These are phyloP conservation scores for Polypedilum pembai DNA, from an alignment of 1,140 invertebrate species.

Conservation along the genomic window DNA sequence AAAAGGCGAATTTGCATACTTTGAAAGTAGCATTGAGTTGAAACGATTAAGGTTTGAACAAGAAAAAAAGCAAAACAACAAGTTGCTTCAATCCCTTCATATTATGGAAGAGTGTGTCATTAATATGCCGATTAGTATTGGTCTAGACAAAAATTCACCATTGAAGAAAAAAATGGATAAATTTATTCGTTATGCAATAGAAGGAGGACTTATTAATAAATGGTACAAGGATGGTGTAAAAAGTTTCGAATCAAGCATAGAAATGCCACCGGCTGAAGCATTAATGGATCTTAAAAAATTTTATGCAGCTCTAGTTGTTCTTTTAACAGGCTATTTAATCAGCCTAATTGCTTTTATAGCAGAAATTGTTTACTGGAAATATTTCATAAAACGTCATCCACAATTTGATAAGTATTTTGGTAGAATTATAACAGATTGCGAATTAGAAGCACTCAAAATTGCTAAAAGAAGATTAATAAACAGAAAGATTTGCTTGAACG, in stretches of 20 bases:
- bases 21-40: slow-evolving; percentile 68
- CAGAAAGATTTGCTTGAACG: too few species aligned
- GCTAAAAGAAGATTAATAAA: background rate
- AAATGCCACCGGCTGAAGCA: slow-evolving; percentile 50
- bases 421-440: background rate
- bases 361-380: slow-evolving; percentile 60
- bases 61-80: slow-evolving; percentile 43
- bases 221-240: slow-evolving; percentile 68
- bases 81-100: slow-evolving; percentile 54
- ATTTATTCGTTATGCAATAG: slow-evolving; percentile 56
- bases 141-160: slow-evolving; percentile 72
- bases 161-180: slow-evolving; percentile 61
- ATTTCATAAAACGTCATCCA: slow-evolving; percentile 56
- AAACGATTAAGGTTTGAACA: slow-evolving; percentile 53
- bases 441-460: background rate
- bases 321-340: slow-evolving; percentile 58
- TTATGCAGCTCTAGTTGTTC: slow-evolving; percentile 62
- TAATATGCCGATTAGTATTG: slow-evolving; percentile 69
- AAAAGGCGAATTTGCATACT: slow-evolving; percentile 64
- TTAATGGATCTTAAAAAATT: slow-evolving; percentile 67
- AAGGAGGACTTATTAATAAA: slow-evolving; percentile 65
- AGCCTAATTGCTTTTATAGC: slow-evolving; percentile 49
- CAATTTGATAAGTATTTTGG: slow-evolving; percentile 59
- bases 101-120: slow-evolving; percentile 74
- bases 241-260: slow-evolving; percentile 43